Conservation (phyloP, 2,797 vertebrate genomes). For the Melanotaenia pygmaea region DNA sequence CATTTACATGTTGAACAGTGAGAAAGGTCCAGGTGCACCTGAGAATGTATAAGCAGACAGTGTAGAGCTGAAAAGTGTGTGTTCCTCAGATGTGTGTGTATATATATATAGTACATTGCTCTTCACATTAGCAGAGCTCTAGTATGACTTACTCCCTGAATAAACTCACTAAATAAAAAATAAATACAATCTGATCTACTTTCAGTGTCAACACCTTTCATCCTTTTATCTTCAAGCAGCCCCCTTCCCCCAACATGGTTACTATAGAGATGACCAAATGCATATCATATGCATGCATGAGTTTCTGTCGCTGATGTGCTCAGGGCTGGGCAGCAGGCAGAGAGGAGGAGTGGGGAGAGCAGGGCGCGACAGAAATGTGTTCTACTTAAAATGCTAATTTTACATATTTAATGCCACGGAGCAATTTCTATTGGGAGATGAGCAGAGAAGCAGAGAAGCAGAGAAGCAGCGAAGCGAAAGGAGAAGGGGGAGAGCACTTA, state of each 20-base stretch:
- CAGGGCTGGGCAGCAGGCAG: conserved; percentile 68
- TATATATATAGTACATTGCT: background rate
- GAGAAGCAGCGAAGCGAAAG: conserved; percentile 60
- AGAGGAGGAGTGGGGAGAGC: conserved; percentile 56
- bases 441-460: conserved; percentile 27
- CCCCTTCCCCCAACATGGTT: conserved; percentile 73
- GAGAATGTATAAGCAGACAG: background rate
- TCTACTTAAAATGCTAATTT: conserved; percentile 87
- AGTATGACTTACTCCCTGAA: conserved; percentile 73
- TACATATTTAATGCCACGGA: conserved; percentile 85
- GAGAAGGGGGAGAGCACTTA: conserved; percentile 71
- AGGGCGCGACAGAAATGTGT: conserved; percentile 78
- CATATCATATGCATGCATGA: conserved; percentile 90
- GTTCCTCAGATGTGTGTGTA: background rate
- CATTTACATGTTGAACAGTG: conserved; percentile 19
- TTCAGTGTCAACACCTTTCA: conserved; percentile 81
- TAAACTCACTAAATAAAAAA: conserved; percentile 81
- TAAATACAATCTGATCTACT: conserved; percentile 68
- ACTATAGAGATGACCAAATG: conserved; percentile 91
- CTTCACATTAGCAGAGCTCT: conserved; percentile 53
- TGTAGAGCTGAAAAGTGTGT: conserved; percentile 15
- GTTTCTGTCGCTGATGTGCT: conserved; percentile 78
- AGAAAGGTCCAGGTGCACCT: conserved; percentile 10
- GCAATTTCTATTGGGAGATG: conserved; percentile 76
- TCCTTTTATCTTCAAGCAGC: conserved; percentile 45